Evolutionary conservation across 2,797 vertebrate species (phyloP).

Genomic region (Pelobates cultripes): DNA sequence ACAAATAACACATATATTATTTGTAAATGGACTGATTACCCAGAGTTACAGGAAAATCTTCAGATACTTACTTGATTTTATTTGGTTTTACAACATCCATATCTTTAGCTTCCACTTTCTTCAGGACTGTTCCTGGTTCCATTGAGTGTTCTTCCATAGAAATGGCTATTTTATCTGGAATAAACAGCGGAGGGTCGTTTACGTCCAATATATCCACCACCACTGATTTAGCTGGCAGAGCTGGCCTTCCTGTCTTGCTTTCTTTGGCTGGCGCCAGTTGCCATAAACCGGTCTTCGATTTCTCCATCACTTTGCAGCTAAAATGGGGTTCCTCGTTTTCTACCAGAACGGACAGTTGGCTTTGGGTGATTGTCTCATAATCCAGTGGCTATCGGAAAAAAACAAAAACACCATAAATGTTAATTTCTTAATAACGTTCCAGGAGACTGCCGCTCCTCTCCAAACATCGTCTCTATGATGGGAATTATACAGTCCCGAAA

Average conservation of each 20-base stretch:
- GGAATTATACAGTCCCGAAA: too few relatives aligned
- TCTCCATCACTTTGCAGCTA: slow-evolving; percentile 59
- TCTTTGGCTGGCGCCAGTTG: slow-evolving; percentile 21
- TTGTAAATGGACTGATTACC: background rate
- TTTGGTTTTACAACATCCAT: slow-evolving; percentile 55
- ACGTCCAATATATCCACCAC: slow-evolving; percentile 63
- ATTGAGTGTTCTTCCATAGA: slow-evolving; percentile 42
- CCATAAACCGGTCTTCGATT: slow-evolving; percentile 43
- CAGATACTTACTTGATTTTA: slow-evolving; percentile 44
- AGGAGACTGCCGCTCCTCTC: too few relatives aligned
- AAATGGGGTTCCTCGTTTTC: slow-evolving; percentile 61
- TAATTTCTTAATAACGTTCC: too few relatives aligned
- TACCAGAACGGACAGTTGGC: slow-evolving; percentile 60
- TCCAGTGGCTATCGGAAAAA: slow-evolving; percentile 59
- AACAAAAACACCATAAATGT: background rate
- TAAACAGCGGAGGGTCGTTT: slow-evolving; percentile 66
- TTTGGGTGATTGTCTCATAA: slow-evolving; percentile 53
- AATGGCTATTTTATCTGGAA: background rate
- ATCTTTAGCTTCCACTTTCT: slow-evolving; percentile 61
- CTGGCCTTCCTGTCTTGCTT: background rate
- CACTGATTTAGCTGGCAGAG: background rate
- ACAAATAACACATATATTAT: background rate
- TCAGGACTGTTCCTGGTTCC: slow-evolving; percentile 46
- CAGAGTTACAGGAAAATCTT: background rate
- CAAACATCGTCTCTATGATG: too few relatives aligned